Conservation (phyloP, 2,888 invertebrate species). For the Campoletis raptor region DNA sequence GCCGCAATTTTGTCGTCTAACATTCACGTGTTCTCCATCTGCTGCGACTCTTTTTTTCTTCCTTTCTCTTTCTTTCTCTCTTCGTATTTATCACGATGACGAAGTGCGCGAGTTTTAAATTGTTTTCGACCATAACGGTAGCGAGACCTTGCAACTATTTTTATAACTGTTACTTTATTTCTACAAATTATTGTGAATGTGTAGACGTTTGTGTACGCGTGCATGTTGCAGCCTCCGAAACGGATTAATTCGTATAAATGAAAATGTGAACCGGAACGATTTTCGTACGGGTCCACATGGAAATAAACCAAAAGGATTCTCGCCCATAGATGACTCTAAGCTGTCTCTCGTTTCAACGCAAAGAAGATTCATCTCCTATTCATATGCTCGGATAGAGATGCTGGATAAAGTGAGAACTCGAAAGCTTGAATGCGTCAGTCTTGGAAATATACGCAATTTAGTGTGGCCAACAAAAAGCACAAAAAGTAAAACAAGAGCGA, state of each 20-base stretch:
- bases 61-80: not conserved
- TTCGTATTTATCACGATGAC: slow-evolving; percentile 14
- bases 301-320: slow-evolving; percentile 17
- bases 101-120: slow-evolving; percentile 45
- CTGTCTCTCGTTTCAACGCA: slow-evolving; percentile 4
- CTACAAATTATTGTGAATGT: not conserved
- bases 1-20: slow-evolving; percentile 42
- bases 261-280: slow-evolving; percentile 31
- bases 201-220: not conserved
- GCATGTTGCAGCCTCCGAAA: slow-evolving; percentile 1
- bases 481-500: slow-evolving; percentile 45
- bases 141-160: slow-evolving; percentile 48
- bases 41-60: slow-evolving; percentile 28
- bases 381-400: slow-evolving; percentile 26
- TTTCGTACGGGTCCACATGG: slow-evolving; percentile 25
- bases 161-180: slow-evolving; percentile 50
- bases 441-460: slow-evolving; percentile 30
- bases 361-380: slow-evolving; percentile 36
- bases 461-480: not conserved
- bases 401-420: slow-evolving; percentile 29
- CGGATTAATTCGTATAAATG: slow-evolving; percentile 50
- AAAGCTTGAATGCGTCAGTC: slow-evolving; percentile 3
- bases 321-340: slow-evolving; percentile 35
- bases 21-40: slow-evolving; percentile 68
- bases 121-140: slow-evolving; percentile 48